Base-by-base conservation (phyloP, 1,140 invertebrate species). In the Aphelenchoides besseyi region DNA sequence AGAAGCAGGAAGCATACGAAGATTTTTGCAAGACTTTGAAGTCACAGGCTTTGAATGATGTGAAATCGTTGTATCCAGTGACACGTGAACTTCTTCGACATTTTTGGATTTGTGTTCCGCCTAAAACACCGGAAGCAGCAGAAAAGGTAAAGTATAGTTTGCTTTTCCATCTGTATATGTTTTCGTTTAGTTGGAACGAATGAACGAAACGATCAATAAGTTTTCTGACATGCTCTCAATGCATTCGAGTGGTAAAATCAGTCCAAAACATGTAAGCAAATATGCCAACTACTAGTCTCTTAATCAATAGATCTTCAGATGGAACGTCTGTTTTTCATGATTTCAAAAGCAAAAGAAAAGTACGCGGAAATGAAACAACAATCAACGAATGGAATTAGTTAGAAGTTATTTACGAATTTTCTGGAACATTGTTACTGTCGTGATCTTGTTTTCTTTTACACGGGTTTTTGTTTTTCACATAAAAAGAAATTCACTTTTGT, bases 51-150 rank as follows among this genome's bases (percentile, higher is more conserved):
- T 2, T 66, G 16, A 26, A 66, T 23, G 63, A 66, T 29, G 30
- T 66, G 63, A 66, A 66, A 29, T 18, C 16, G 12, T 66, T 66
- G 36, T 66, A 66, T 32, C 36, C 63, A 32, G 63, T 66, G 12
- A 66, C 63, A n/a, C 36, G 32, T 18, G 82, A 84, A 59, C 68
- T 82, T 30, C 62, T 83, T n/a, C 73, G 75, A 37, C 81, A 82
- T 26, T 82, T 82, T 63, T 82, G 81, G 81, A 55, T 30, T 8
- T 82, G 80, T 41, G 80, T 82, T 63, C 81, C 81, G 1, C 73
- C 79, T 0, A 68, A 54, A 8, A 70, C 66, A 2, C 63, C 71
- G 1, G 82, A 76, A 78, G 33, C 62, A 63, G 68, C 71, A 78
- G 57, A 75, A 28, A 82, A 82, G 64, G 75, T 82, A 32, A 55